phyloP scores from a whole-genome alignment of 2,888 invertebrate species.

The Pemphredon lugubris region DNA sequence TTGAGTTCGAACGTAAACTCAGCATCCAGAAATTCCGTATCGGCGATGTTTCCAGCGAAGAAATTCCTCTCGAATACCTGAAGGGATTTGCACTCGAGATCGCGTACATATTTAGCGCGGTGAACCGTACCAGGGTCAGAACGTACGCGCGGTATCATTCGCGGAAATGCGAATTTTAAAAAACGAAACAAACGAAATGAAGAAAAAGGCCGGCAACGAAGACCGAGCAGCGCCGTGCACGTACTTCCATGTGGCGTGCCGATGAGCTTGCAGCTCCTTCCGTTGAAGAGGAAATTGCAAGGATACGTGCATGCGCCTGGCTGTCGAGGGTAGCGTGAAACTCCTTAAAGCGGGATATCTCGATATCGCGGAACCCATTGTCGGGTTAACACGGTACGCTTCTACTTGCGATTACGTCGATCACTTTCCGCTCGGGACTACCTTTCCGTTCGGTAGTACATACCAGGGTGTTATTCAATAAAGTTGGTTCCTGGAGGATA shows the following conservation, averaged over 20 bases:
- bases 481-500: too few relatives aligned
- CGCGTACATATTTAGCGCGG: background rate
- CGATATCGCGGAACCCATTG: conserved; percentile 64
- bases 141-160: too few relatives aligned
- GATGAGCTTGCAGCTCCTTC: conserved; percentile 38
- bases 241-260: conserved; percentile 21
- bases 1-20: conserved; percentile 5
- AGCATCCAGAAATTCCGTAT: conserved; percentile 27
- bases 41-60: conserved; percentile 12
- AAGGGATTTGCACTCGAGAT: background rate
- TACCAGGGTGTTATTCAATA: conserved; percentile 12
- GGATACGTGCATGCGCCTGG: conserved; percentile 56
- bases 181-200: conserved; percentile 10
- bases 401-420: conserved; percentile 45
- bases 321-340: conserved; percentile 41
- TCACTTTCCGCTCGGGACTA: background rate
- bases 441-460: conserved; percentile 17
- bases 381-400: conserved; percentile 28
- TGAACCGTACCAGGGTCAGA: conserved; percentile 23
- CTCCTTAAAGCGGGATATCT: conserved; percentile 73
- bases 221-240: conserved; percentile 13
- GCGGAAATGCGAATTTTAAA: conserved; percentile 15
- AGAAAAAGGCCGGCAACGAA: background rate
- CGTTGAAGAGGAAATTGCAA: conserved; percentile 43
- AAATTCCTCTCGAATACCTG: conserved; percentile 29